A percentile compares a stretch with the other conserved stretches of the same genome.
Conservation (phyloP, 2,113 vertebrate genomes). For the Channa maculata region DNA sequence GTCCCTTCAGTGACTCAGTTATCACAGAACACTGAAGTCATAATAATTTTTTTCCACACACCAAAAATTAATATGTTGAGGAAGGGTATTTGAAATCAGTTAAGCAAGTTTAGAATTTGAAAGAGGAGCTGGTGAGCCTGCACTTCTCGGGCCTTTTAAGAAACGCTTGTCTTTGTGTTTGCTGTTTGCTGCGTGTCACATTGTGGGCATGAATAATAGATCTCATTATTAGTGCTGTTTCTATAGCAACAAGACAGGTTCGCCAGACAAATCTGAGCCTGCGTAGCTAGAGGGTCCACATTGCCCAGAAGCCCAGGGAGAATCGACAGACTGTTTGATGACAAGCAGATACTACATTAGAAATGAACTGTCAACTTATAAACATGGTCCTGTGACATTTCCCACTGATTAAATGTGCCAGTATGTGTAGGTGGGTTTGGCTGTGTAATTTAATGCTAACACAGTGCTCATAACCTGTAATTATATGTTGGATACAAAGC, state of each 20-base stretch:
- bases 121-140: constrained; percentile 33
- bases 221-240: constrained; percentile 71
- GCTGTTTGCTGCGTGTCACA: constrained; percentile 29
- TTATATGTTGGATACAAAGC: neutral
- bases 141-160: constrained; percentile 35
- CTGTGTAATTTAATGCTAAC: neutral
- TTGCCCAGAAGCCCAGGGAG: constrained; percentile 35
- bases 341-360: constrained; percentile 3
- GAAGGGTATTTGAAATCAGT: constrained; percentile 12
- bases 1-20: too few relatives aligned
- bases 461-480: neutral
- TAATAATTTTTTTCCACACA: constrained; percentile 10
- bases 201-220: constrained; percentile 70
- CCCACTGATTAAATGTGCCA: neutral
- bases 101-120: constrained; percentile 35
- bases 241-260: constrained; percentile 75
- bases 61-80: constrained; percentile 7
- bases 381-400: neutral
- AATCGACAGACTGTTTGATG: constrained; percentile 26
- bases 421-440: neutral
- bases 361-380: constrained; percentile 1
- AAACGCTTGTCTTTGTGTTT: constrained; percentile 56
- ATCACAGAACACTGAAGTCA: neutral
- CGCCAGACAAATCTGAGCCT: constrained; percentile 44
- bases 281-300: constrained; percentile 40